These are phyloP conservation scores for Acanthisitta chloris DNA, from an alignment of 2,113 vertebrate species.

Conservation along the genomic window DNA sequence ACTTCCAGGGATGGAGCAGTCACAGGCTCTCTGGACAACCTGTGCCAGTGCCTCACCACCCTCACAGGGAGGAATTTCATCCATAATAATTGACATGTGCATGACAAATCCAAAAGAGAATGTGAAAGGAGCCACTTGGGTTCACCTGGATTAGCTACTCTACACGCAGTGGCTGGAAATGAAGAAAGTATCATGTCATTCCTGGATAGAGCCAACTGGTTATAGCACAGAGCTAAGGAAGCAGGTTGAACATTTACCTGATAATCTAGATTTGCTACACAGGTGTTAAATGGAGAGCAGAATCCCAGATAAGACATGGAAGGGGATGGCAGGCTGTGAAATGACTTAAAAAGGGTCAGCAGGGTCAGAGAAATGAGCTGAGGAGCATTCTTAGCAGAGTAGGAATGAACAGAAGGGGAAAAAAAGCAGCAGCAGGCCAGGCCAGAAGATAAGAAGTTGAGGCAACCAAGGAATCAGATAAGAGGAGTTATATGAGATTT, in stretches of 20 bases:
- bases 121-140: not conserved
- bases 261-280: not conserved
- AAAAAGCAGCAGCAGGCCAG: not conserved
- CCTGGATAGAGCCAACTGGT: not conserved
- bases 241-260: not conserved
- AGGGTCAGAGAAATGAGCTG: conserved; percentile 26
- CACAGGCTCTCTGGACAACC: not conserved
- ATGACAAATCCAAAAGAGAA: not conserved
- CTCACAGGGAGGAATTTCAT: not conserved
- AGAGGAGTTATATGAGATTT: not conserved
- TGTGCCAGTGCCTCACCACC: not conserved
- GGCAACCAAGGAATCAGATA: conserved; percentile 17
- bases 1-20: not conserved
- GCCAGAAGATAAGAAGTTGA: conserved; percentile 35
- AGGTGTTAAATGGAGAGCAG: not conserved
- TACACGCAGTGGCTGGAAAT: not conserved
- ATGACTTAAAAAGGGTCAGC: not conserved
- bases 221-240: not conserved
- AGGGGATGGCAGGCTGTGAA: not conserved
- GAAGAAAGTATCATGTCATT: not conserved
- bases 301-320: not conserved
- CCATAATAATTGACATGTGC: not conserved
- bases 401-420: conserved; percentile 23
- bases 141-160: not conserved
- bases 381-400: not conserved